phyloP scores from a whole-genome alignment of 2,797 vertebrate species.

The Cirrhinus mrigala region DNA sequence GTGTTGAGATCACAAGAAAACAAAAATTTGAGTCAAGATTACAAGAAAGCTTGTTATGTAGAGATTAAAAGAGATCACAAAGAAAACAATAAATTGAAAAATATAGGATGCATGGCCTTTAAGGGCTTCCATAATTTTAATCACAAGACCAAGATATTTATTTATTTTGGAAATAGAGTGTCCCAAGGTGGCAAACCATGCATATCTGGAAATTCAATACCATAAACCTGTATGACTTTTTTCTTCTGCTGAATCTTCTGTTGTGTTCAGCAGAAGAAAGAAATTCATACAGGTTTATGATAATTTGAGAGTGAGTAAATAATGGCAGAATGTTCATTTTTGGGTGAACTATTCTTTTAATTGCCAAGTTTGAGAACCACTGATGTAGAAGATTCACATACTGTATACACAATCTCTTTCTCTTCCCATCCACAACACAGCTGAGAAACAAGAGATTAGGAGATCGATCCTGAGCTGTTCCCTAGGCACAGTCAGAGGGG shows the following conservation, averaged over 20 bases:
- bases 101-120: background rate
- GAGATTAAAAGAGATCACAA: too few relatives aligned
- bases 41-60: too few relatives aligned
- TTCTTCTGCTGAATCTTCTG: background rate
- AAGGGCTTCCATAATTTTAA: background rate
- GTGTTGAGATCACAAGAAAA: too few relatives aligned
- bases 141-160: too few relatives aligned
- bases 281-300: background rate
- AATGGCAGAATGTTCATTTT: background rate
- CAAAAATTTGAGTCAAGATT: too few relatives aligned
- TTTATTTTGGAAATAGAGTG: background rate
- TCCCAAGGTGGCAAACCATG: background rate
- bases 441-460: slow-evolving; percentile 80
- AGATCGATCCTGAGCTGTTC: slow-evolving; percentile 83
- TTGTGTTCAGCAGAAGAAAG: background rate
- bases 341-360: background rate
- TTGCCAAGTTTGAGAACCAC: background rate
- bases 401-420: background rate
- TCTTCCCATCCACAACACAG: slow-evolving; percentile 70
- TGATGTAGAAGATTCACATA: background rate
- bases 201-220: background rate
- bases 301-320: background rate
- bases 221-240: background rate
- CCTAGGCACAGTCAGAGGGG: slow-evolving; percentile 61
- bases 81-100: too few relatives aligned